Conservation (phyloP, 2,113 vertebrate genomes). For the Saguinus midas region DNA sequence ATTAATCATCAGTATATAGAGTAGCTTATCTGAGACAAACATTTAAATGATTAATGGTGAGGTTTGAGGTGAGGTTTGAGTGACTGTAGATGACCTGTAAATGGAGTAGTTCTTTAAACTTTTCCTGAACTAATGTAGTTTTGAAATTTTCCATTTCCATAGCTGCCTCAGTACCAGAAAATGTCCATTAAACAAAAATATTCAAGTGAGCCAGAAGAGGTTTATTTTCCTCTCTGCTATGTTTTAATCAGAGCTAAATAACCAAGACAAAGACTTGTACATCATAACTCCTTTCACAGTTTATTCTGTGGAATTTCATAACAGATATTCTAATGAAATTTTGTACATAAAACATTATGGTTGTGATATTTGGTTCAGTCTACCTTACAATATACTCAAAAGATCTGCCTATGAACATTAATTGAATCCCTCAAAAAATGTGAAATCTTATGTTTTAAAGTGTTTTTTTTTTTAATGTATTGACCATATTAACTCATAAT, state of each 20-base stretch:
- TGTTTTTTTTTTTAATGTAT: neutral
- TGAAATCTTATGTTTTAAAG: neutral
- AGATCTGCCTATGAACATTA: neutral
- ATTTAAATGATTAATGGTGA: constrained; percentile 42
- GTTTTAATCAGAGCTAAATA: neutral
- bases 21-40: constrained; percentile 44
- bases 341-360: neutral
- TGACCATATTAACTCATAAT: neutral
- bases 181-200: neutral
- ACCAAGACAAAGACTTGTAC: neutral
- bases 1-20: neutral
- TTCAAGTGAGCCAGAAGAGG: neutral
- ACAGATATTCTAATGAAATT: neutral
- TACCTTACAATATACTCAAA: neutral
- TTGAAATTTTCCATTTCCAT: constrained; percentile 27
- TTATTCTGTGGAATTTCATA: neutral
- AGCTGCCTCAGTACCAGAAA: neutral
- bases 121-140: constrained; percentile 7
- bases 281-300: neutral
- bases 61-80: neutral
- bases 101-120: neutral
- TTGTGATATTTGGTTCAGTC: neutral
- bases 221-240: neutral
- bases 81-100: neutral
- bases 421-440: neutral